Base-by-base conservation (phyloP, 2,888 invertebrate species). In the Heliconius aoede region DNA sequence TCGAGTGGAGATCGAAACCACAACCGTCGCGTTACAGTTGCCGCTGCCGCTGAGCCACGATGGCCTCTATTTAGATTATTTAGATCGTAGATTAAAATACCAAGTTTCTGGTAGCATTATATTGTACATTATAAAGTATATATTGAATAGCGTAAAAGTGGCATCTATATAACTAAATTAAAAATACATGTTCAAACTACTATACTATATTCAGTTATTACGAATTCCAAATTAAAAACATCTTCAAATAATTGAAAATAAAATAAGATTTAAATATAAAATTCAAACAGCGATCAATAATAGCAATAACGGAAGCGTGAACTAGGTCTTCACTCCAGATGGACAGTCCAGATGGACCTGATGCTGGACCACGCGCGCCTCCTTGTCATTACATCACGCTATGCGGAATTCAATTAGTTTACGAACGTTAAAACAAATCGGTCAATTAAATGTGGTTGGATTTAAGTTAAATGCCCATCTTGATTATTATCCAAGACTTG, bases 341-440 rank as follows among this genome's bases (percentile, higher is more conserved):
- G n/a, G n/a, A n/a, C 75, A 75, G 60, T 71, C 79, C 79, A 79
- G 79, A 79, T 79, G 78, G 61, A n/a, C n/a, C n/a, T n/a, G n/a
- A n/a, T 64, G 21, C 13, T 40, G 71, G 3, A 40, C 46, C 72
- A 74, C 72, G 76, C 72, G 68, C 72, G 76, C 74, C 74, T 79
- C 76, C 74, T 76, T 60, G 74, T 76, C 76, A 78, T 76, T 74
- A 78, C 67, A 72, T 36, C 18, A 60, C 24, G 72, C 40, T 60
- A 72, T 74, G 61, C 72, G 78, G 76, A 76, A 76, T 76, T 76
- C 78, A 79, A 79, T 79, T 79, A 78, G 74, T 51, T 69, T 18
- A 51, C 30, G 24, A 55, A 55, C 30, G 51, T 69, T 30, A 28
- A 13, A 69, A 69, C n/a, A 55, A 30, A 69, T 69, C 62, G 67